A percentile compares a stretch with the other conserved stretches of the same genome.
These are phyloP conservation scores for Nephrotoma appendiculata DNA, from an alignment of 2,888 invertebrate species.

Conservation along the genomic window DNA sequence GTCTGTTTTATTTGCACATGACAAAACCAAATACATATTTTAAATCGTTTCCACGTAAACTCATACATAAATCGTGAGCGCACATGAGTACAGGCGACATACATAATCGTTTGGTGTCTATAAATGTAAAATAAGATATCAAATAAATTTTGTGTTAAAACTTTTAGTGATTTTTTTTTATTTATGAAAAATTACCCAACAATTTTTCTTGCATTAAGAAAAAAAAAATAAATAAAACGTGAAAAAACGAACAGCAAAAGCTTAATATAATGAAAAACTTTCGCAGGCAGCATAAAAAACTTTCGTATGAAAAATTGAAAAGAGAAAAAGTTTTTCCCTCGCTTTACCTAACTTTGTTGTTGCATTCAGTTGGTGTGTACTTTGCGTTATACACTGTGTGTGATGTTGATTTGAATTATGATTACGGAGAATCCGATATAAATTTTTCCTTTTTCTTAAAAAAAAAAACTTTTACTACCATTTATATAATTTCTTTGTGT, in stretches of 20 bases:
- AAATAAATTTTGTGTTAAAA: background rate
- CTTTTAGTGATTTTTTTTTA: background rate
- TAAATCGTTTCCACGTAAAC: background rate
- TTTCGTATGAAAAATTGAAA: background rate
- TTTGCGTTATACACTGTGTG: background rate
- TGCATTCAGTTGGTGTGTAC: background rate
- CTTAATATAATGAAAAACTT: background rate
- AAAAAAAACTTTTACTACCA: background rate
- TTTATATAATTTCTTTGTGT: background rate
- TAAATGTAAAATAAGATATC: background rate
- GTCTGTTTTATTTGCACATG: background rate
- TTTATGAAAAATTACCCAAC: background rate
- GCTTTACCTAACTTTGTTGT: background rate
- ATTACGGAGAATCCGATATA: background rate
- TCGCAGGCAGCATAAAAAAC: background rate
- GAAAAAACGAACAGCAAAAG: background rate
- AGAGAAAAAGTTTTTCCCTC: background rate
- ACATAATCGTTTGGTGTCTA: background rate
- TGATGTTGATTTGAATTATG: background rate
- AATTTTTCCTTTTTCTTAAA: background rate
- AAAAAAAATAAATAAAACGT: background rate
- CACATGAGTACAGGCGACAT: background rate
- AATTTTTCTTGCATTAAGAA: background rate
- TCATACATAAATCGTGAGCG: background rate
- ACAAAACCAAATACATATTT: background rate